Percentiles rank a stretch among this genome's conserved stretches.
These are phyloP conservation scores for Penaeus vannamei DNA, from an alignment of 1,140 invertebrate species.

Conservation along the genomic window DNA sequence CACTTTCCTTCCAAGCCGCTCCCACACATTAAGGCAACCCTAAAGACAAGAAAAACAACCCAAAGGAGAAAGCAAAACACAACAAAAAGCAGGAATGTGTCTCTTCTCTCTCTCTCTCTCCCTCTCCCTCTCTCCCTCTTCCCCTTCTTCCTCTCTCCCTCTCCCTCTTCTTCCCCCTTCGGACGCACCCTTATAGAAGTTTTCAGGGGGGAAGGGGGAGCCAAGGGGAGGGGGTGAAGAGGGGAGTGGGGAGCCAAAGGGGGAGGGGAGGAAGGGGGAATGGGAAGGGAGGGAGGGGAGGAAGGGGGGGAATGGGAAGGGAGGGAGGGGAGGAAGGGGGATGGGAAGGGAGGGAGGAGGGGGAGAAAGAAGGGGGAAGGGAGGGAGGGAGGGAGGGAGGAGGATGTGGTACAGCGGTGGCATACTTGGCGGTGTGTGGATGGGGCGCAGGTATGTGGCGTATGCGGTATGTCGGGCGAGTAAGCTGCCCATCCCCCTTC, in stretches of 20 bases:
- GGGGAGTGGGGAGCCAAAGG: too few relatives aligned
- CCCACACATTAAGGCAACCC: not conserved
- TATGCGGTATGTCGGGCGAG: too few relatives aligned
- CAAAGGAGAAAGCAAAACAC: slow-evolving; percentile 19
- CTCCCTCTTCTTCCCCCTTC: not conserved
- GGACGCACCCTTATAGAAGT: too few relatives aligned
- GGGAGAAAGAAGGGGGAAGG: too few relatives aligned
- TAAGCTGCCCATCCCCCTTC: too few relatives aligned
- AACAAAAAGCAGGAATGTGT: slow-evolving; percentile 10
- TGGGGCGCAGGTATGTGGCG: too few relatives aligned
- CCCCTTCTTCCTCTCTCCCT: too few relatives aligned
- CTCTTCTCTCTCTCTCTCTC: not conserved
- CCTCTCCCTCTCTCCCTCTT: not conserved
- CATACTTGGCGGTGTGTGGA: not conserved
- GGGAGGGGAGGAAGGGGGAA: too few relatives aligned
- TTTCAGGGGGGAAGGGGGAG: too few relatives aligned
- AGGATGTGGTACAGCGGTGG: not conserved
- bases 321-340: not conserved
- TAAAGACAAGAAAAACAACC: not conserved
- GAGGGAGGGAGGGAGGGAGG: not conserved
- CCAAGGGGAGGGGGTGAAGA: too few relatives aligned
- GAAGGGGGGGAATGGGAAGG: too few relatives aligned
- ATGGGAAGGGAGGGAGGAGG: too few relatives aligned
- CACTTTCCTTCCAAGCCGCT: not conserved
- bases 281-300: not conserved